Evolutionary conservation across 2,797 vertebrate species (phyloP), one percentile per base, ranked within the genome.

Genomic region (Gila robusta): DNA sequence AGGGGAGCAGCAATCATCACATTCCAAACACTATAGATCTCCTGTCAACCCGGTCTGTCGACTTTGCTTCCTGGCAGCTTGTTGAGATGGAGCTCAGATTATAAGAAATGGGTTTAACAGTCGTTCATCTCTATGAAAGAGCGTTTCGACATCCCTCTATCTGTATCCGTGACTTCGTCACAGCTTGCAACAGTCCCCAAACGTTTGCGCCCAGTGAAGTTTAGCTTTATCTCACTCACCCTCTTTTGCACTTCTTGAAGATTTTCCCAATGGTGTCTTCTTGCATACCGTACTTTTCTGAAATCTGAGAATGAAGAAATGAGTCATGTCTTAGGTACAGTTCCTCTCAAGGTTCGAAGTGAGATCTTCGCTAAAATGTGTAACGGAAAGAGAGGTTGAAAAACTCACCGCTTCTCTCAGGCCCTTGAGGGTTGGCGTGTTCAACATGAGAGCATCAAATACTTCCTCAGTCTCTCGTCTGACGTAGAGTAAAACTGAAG

Each of bases 221-320:
- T 81, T n/a, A 66, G 11, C 70, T 56, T 74, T 2, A 66, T 66
- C 76, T 87, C 0, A 92, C 98, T 97, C 92, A 99, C 98, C 98
- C 98, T 94, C 98, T 94, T 94, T 98, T 99, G 96, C 98, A 99
- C 90, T 98, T 99, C 92, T 99, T 99, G 95, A 97, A 99, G 94
- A 99, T 97, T 96, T 97, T 99, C 91, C 96, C 96, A 92, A 99
- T 98, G 91, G 96, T 96, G 92, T 98, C 97, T 91, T 96, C 97
- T 64, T 97, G 97, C 91, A 99, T 91, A 59, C 97, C 96, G 0
- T 99, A 99, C 93, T 99, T 99, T 94, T 99, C 97, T 91, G 98
- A 99, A 94, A 99, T 97, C 98, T 99, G 94, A 94, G 93, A 82
- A 86, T 19, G 9, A 83, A 84, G 71, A 87, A 79, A 78, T 0